Base-by-base conservation (phyloP, 2,888 invertebrate genomes). In the Papilio protenor region DNA sequence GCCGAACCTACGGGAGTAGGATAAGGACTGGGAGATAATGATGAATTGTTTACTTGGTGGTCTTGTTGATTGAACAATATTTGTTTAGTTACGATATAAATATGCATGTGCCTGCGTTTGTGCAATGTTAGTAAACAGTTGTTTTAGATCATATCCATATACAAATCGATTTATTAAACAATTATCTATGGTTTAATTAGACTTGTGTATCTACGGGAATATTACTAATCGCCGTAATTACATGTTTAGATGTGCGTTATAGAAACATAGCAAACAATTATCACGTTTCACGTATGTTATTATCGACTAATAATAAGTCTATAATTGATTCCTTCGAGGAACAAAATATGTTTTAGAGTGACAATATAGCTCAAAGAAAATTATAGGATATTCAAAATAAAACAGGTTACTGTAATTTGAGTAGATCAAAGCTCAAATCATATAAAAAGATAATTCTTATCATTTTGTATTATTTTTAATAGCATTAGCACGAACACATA, bases 161-260 rank as follows among this genome's bases (percentile, higher is more conserved):
- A 73, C 61, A 64, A 64, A 77, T 72, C 14, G 47, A n/a, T 64
- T 72, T 72, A 77, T 66, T 73, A 21, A 77, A 45, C 57, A 77
- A 66, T 66, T 66, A 73, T 40, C 57, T 27, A 47, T 55, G 23
- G 45, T 21, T 66, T 72, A 49, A 77, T 73, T 77, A 52, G 57
- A 55, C 66, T 77, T n/a, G 64, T 77, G 21, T 77, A 66, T 64
- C 21, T 77, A 74, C 40, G n/a, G 33, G n/a, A 69, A 21, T 64
- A 21, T 61, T 72, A 72, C 52, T 77, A 73, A 66, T 64, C 11
- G 64, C 66, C 23, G 73, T 76, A 76, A 76, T 77, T 66, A 73
- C 47, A 71, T 33, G 71, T 69, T 71, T 59, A 61, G 71, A 69
- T 40, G 23, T 33, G 52, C 1, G 71, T 61, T 71, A 14, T 59